phyloP scores from a whole-genome alignment of 2,888 invertebrate genomes.

The Blastobasis lacticolella region DNA sequence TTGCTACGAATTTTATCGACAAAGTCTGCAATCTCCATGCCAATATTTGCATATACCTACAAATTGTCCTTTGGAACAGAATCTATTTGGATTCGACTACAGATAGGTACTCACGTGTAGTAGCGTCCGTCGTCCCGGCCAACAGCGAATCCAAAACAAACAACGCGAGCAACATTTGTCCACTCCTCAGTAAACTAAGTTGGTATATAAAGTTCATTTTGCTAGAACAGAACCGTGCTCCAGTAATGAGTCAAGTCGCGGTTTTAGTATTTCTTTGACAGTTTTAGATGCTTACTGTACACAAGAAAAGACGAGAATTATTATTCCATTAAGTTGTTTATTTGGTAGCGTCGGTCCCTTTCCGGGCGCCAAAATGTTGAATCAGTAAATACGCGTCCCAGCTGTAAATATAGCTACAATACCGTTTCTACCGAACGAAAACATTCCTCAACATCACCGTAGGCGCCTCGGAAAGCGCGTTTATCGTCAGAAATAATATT shows the following conservation, averaged over 20 bases:
- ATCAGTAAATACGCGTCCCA: too few species aligned
- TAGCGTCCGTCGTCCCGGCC: conserved; percentile 49
- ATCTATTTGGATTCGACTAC: too few species aligned
- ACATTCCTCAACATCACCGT: not conserved
- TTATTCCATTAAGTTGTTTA: not conserved
- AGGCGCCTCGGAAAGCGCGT: conserved; percentile 5
- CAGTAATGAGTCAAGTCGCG: too few species aligned
- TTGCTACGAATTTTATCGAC: too few species aligned
- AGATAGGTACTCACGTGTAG: conserved; percentile 43
- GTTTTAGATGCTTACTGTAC: too few species aligned
- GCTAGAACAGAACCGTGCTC: too few species aligned
- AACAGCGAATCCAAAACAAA: conserved; percentile 58
- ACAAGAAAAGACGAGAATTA: too few species aligned
- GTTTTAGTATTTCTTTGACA: too few species aligned
- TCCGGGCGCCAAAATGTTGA: conserved; percentile 29
- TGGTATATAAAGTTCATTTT: conserved; percentile 28
- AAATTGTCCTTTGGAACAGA: too few species aligned
- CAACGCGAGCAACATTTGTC: conserved; percentile 44
- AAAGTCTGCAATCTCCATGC: too few species aligned
- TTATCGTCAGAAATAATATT: conserved; percentile 19
- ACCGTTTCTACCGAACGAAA: not conserved
- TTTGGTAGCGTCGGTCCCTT: conserved; percentile 16
- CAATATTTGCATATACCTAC: too few species aligned
- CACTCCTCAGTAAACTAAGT: conserved; percentile 34
- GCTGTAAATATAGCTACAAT: not conserved